Evolutionary conservation across 2,888 invertebrate genomes (phyloP).

Genomic region (Coecobrya sp.): DNA sequence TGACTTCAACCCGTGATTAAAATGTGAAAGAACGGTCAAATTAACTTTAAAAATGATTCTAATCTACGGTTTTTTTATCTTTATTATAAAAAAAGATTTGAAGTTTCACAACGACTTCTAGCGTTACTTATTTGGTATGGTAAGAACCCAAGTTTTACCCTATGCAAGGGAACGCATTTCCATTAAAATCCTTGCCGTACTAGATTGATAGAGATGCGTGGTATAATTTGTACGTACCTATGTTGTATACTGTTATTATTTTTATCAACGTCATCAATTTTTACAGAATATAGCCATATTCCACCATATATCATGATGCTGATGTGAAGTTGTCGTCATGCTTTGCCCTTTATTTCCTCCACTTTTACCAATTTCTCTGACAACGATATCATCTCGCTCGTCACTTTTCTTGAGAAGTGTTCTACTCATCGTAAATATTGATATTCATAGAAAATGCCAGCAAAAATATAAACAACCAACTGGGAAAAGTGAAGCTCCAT

Average conservation of each 20-base stretch:
- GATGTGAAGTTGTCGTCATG: background rate
- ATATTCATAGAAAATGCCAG: slow-evolving; percentile 63
- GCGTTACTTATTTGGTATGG: too few relatives aligned
- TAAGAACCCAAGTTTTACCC: too few relatives aligned
- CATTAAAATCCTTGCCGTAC: too few relatives aligned
- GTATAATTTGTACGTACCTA: too few relatives aligned
- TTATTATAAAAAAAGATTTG: too few relatives aligned
- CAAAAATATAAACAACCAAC: slow-evolving; percentile 35
- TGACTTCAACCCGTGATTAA: too few relatives aligned
- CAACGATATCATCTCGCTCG: slow-evolving; percentile 12
- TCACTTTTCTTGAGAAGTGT: slow-evolving; percentile 40
- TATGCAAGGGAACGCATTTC: too few relatives aligned
- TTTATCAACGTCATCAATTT: background rate
- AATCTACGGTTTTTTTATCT: too few relatives aligned
- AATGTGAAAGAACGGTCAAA: too few relatives aligned
- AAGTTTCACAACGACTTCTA: too few relatives aligned
- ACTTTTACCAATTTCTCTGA: slow-evolving; percentile 33
- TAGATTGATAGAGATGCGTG: too few relatives aligned
- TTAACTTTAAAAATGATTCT: too few relatives aligned
- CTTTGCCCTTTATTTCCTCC: background rate
- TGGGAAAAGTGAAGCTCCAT: background rate
- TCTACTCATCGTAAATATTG: slow-evolving; percentile 62
- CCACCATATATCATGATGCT: background rate
- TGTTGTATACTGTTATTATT: slow-evolving; percentile 11
- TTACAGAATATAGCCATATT: background rate